Evolutionary conservation across 2,113 vertebrate genomes (phyloP), one percentile per base, ranked within the genome.

Genomic region (Lethenteron reissneri): DNA sequence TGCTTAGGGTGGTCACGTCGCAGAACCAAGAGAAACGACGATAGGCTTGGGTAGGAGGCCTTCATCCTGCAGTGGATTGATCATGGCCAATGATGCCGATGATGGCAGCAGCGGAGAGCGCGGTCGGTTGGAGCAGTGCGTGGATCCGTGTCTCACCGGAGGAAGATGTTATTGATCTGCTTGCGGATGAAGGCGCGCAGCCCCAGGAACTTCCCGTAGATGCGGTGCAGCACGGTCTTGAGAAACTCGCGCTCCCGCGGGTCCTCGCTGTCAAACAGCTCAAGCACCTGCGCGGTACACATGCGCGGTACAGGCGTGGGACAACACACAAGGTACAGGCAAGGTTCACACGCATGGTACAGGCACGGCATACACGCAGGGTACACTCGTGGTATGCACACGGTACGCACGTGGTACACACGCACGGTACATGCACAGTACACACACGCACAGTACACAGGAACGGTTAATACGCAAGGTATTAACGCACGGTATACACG

Each of bases 101-200:
- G 72, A 57, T 56, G 56, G 68, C 70, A 56, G 58, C 71, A 58
- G 58, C 71, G 14, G 74, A 4, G 69, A 13, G 58, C 15, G 58
- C 14, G 59, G 72, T 69, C 10, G 58, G 56, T 12, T 12, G 71
- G 56, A 58, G 21, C 15, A 57, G 56, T 70, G 62, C n/a, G 9
- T 69, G 64, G 25, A 15, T n/a, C 57, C 57, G 15, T 58, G 17
- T 11, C 11, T 57, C 77, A 92, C 88, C 86, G 85, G 78, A 92
- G 86, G 77, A 92, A 92, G 80, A 92, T 92, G 78, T 92, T 87
- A 82, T 89, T 90, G 80, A 89, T 90, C 76, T 92, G 88, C 77
- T 92, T 92, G 76, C 88, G 86, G 77, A 92, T 90, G 73, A 90
- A 92, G 57, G 88, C 88, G 71, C 88, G 82, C 68, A 92, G 84